phyloP scores from a whole-genome alignment of 92 coral and sea anemone species.

The Phenganax subtilis region DNA sequence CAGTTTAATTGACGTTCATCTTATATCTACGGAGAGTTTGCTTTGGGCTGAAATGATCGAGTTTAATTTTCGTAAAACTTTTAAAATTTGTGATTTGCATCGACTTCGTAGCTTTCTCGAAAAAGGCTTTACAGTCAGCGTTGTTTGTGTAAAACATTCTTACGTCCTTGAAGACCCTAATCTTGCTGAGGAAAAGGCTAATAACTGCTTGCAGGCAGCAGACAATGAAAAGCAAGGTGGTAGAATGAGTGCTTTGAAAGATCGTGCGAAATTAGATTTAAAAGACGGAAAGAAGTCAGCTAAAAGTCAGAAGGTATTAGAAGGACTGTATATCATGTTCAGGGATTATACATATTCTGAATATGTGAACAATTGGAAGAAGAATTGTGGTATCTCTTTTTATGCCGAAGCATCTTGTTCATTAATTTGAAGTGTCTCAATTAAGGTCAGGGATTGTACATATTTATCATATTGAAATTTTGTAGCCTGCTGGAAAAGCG shows the following conservation, averaged over 20 bases:
- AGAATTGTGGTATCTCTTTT: too few species aligned
- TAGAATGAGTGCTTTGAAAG: conserved; percentile 27
- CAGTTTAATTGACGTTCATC: conserved; percentile 40
- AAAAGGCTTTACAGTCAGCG: conserved; percentile 64
- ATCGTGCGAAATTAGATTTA: conserved; percentile 6
- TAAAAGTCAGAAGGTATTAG: not conserved
- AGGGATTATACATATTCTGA: not conserved
- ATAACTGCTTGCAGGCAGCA: conserved; percentile 29
- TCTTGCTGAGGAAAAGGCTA: conserved; percentile 52
- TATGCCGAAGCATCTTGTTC: too few species aligned
- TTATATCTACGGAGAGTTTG: conserved; percentile 58
- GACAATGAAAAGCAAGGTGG: conserved; percentile 3
- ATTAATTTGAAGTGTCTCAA: too few species aligned
- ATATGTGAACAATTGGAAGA: too few species aligned
- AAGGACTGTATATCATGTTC: not conserved
- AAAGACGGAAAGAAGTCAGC: conserved; percentile 14
- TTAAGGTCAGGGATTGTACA: too few species aligned
- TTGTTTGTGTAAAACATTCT: conserved; percentile 76
- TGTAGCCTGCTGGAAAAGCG: conserved; percentile 32
- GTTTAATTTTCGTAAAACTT: conserved; percentile 59
- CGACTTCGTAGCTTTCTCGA: conserved; percentile 66
- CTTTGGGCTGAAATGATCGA: conserved; percentile 80
- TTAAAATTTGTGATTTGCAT: conserved; percentile 55
- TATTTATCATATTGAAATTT: not conserved
- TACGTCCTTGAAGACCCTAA: conserved; percentile 90